Conservation (phyloP, 2,797 vertebrate species). For the Crocodylus rhombifer region DNA sequence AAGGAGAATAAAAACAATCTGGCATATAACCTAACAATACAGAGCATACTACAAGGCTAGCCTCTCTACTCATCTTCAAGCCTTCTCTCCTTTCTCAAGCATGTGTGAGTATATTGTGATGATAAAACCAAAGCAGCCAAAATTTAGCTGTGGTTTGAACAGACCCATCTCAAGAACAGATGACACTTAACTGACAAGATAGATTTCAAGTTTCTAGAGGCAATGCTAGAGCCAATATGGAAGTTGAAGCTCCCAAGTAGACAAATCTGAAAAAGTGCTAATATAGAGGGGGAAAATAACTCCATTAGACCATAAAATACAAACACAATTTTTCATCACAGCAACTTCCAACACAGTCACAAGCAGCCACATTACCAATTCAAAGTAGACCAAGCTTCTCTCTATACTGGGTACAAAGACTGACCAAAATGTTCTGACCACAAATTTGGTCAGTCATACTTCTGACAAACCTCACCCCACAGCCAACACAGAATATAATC, state of each 20-base stretch:
- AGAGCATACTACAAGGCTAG: not conserved
- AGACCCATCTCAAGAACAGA: rapidly evolving
- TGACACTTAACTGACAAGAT: not conserved
- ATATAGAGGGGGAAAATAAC: not conserved
- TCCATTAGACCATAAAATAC: not conserved
- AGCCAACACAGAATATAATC: not conserved
- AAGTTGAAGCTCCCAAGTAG: not conserved
- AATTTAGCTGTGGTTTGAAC: not conserved
- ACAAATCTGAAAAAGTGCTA: rapidly evolving
- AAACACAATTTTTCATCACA: not conserved
- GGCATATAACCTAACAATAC: not conserved
- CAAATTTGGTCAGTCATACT: not conserved
- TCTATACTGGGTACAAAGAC: not conserved
- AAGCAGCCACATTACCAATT: not conserved
- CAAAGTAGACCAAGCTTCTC: not conserved
- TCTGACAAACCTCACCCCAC: not conserved
- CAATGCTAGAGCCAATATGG: not conserved
- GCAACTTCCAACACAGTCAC: not conserved
- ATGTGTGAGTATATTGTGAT: rapidly evolving
- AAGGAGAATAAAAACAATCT: not conserved
- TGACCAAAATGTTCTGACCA: not conserved
- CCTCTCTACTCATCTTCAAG: not conserved
- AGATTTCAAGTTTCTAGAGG: not conserved
- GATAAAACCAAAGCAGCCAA: not conserved
- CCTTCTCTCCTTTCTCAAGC: rapidly evolving